phyloP scores from a whole-genome alignment of 2,888 invertebrate species.

The Bellardia bayeri region DNA sequence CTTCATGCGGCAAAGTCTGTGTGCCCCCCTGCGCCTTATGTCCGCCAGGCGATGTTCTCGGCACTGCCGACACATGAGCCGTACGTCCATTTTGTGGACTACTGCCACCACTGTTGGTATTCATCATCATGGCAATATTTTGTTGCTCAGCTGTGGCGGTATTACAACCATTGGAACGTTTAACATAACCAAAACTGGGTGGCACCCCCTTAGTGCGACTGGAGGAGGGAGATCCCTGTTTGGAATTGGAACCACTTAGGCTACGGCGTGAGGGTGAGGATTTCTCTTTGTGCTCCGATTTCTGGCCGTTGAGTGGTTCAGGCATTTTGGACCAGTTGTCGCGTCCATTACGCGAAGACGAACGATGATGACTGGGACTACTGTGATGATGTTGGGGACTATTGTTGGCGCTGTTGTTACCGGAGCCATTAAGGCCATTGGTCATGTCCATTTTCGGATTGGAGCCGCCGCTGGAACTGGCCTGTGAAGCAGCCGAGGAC shows the following conservation, averaged over 20 bases:
- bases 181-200: constrained; percentile 93
- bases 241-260: constrained; percentile 78
- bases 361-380: constrained; percentile 73
- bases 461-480: constrained; percentile 79
- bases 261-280: constrained; percentile 83
- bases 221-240: constrained; percentile 80
- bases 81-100: constrained; percentile 85
- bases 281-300: constrained; percentile 82
- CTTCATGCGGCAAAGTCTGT: constrained; percentile 92
- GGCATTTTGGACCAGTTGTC: constrained; percentile 84
- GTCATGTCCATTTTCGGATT: constrained; percentile 79
- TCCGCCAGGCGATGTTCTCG: constrained; percentile 88
- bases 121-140: constrained; percentile 82
- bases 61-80: constrained; percentile 93
- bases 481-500: constrained; percentile 82
- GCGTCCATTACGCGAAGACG: constrained; percentile 79
- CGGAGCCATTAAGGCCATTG: constrained; percentile 65
- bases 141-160: constrained; percentile 84
- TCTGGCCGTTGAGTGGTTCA: constrained; percentile 82
- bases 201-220: constrained; percentile 90
- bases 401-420: constrained; percentile 68
- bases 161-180: constrained; percentile 88
- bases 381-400: constrained; percentile 76
- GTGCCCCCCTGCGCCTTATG: constrained; percentile 96
- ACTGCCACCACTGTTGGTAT: constrained; percentile 73